Evolutionary conservation across 1,140 invertebrate species (phyloP).

Genomic region (Drosophila bifasciata): DNA sequence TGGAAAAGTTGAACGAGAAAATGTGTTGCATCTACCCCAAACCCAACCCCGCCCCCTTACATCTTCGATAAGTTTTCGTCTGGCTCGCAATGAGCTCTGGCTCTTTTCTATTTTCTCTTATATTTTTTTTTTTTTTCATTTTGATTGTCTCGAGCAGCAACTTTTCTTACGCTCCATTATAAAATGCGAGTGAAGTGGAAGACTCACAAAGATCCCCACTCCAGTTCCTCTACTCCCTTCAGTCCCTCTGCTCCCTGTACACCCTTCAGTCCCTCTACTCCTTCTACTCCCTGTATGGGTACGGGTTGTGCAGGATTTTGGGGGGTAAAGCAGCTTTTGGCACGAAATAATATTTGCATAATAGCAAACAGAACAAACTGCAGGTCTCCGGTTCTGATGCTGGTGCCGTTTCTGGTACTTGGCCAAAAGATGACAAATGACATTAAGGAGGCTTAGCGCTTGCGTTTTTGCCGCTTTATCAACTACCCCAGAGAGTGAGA

Average conservation of each 20-base stretch:
- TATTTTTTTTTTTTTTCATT: slow-evolving; percentile 24
- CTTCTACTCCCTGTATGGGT: no score
- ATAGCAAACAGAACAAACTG: slow-evolving; percentile 67
- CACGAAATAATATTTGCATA: slow-evolving; percentile 79
- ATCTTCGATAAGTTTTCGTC: slow-evolving; percentile 6
- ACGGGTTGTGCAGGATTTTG: no score
- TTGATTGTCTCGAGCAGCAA: slow-evolving; percentile 27
- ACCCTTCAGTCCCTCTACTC: no score
- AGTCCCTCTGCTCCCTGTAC: no score
- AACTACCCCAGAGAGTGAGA: background rate
- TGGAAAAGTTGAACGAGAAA: slow-evolving; percentile 7
- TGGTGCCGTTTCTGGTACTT: slow-evolving; percentile 23
- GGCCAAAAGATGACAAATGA: slow-evolving; percentile 76
- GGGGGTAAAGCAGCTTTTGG: slow-evolving; percentile 43
- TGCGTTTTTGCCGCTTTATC: slow-evolving; percentile 34
- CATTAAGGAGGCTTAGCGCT: slow-evolving; percentile 74
- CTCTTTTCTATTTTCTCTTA: slow-evolving; percentile 1
- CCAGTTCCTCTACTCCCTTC: no score
- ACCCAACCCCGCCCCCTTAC: no score
- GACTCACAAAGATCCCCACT: no score
- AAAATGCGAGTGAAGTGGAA: slow-evolving; percentile 17
- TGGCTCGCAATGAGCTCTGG: background rate
- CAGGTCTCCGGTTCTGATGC: slow-evolving; percentile 21
- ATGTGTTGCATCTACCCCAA: background rate
- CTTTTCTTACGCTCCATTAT: slow-evolving; percentile 32